Conservation (phyloP, 2,888 invertebrate species). For the Eupithecia insigniata region DNA sequence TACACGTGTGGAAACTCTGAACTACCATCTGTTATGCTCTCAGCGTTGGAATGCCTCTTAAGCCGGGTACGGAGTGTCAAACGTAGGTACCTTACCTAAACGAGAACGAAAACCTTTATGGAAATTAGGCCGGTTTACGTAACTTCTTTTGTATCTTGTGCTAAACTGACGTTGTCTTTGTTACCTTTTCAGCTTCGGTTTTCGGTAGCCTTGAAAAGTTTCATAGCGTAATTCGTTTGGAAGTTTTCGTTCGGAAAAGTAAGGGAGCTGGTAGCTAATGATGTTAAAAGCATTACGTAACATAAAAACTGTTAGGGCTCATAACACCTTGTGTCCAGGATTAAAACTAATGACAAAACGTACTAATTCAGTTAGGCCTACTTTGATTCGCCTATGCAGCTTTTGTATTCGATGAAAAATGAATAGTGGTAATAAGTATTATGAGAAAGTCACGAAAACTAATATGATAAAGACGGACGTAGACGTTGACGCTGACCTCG, state of each 20-base stretch:
- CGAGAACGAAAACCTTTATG: slow-evolving; percentile 21
- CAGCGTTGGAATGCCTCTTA: slow-evolving; percentile 28
- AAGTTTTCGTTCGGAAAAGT: background rate
- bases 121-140: slow-evolving; percentile 27
- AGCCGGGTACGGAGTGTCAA: slow-evolving; percentile 18
- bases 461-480: slow-evolving; percentile 24
- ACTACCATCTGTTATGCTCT: slow-evolving; percentile 21
- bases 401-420: slow-evolving; percentile 1
- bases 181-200: background rate
- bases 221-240: slow-evolving; percentile 4
- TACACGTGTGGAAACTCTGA: slow-evolving; percentile 33
- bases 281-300: background rate
- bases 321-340: background rate
- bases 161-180: slow-evolving; percentile 1
- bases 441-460: background rate
- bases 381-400: background rate
- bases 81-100: background rate
- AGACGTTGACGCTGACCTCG: background rate
- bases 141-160: slow-evolving; percentile 12
- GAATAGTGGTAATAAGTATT: background rate
- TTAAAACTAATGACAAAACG: background rate
- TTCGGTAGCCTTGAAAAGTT: background rate
- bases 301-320: background rate
- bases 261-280: background rate
- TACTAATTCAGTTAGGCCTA: background rate